Evolutionary conservation across 2,888 invertebrate genomes (phyloP).

Genomic region (Philopedon plagiatum): DNA sequence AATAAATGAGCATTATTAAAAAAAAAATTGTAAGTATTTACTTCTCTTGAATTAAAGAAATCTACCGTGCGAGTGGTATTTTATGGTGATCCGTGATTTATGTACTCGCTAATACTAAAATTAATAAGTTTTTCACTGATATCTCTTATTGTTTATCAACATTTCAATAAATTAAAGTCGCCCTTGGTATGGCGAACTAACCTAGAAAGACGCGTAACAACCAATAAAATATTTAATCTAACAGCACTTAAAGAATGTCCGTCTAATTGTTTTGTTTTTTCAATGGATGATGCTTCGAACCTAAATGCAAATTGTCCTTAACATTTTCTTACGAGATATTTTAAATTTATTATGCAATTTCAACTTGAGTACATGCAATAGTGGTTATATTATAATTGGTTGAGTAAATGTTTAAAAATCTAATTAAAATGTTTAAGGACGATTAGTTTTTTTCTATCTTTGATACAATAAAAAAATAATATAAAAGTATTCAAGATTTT

Average conservation of each 20-base stretch:
- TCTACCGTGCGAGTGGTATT: too few species aligned
- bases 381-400: slow-evolving; percentile 25
- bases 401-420: slow-evolving; percentile 29
- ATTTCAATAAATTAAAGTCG: not conserved
- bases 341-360: slow-evolving; percentile 31
- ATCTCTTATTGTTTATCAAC: too few species aligned
- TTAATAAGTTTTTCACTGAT: too few species aligned
- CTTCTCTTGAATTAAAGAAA: too few species aligned
- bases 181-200: not conserved
- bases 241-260: not conserved
- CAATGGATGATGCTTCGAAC: slow-evolving; percentile 32
- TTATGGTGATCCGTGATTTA: too few species aligned
- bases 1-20: too few species aligned
- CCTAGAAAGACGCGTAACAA: slow-evolving; percentile 7
- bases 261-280: slow-evolving; percentile 31
- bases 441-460: not conserved
- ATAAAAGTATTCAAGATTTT: too few species aligned
- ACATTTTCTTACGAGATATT: slow-evolving; percentile 42
- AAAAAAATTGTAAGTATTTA: too few species aligned
- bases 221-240: slow-evolving; percentile 5
- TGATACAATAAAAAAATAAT: not conserved
- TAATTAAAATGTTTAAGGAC: slow-evolving; percentile 19
- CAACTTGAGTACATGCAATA: slow-evolving; percentile 28
- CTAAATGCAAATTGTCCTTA: slow-evolving; percentile 44
- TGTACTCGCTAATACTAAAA: too few species aligned